Evolutionary conservation across 2,888 invertebrate species (phyloP).

Genomic region (Harpalus rufipes): DNA sequence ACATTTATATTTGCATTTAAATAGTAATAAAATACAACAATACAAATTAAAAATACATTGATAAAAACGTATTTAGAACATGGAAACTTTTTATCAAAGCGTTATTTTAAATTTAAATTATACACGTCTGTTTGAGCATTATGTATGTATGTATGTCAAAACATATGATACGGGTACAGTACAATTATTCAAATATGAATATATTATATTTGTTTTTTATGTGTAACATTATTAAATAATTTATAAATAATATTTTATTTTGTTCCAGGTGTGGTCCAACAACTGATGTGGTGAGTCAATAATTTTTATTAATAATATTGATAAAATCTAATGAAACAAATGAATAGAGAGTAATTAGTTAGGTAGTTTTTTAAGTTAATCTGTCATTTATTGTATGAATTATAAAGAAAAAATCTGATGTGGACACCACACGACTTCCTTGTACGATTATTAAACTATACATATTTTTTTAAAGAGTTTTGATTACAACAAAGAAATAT

Average conservation of each 20-base stretch:
- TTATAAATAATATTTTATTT: neutral
- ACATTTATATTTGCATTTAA: too few species aligned
- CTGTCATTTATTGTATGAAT: too few species aligned
- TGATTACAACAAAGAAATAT: too few species aligned
- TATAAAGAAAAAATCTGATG: too few species aligned
- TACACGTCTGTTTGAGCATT: neutral
- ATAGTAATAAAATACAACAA: too few species aligned
- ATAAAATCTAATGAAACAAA: too few species aligned
- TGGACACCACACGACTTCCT: too few species aligned
- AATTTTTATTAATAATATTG: too few species aligned
- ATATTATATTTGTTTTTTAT: neutral
- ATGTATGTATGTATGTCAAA: conserved; percentile 3
- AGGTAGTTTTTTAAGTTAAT: too few species aligned
- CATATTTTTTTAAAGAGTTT: too few species aligned
- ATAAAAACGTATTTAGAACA: neutral
- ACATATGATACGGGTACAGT: neutral
- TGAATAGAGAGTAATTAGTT: too few species aligned
- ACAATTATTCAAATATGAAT: neutral
- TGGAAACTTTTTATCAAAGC: neutral
- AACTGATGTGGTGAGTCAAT: neutral
- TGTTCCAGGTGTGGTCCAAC: neutral
- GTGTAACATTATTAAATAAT: neutral
- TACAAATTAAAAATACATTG: neutral
- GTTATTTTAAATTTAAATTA: neutral
- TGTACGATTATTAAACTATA: too few species aligned